Evolutionary conservation across 2,797 vertebrate genomes (phyloP), one percentile per base, ranked within the genome.

Genomic region (Tadarida brasiliensis): DNA sequence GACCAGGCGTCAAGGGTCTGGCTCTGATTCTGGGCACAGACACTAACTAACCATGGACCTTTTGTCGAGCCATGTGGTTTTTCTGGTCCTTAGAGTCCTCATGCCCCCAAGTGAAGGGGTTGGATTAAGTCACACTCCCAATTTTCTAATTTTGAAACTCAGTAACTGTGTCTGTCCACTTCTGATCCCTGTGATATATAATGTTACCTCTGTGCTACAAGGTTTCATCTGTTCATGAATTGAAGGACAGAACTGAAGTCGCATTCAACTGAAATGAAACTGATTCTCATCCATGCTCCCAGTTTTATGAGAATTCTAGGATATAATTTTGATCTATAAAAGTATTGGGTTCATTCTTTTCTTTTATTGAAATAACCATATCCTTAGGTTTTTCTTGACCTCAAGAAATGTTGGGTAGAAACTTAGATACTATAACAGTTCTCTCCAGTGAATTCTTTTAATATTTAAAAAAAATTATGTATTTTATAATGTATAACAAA

Each of bases 341-440:
- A 39, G 26, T 5, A 49, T 22, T 68, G 30, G 47, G 22, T 22
- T 87, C 24, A 33, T 93, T 49, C 67, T 19, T 70, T 88, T 82
- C 28, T 96, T 90, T 76, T 47, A 39, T 57, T 83, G 28, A 86
- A 89, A 44, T 73, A 77, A 49, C 78, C 26, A 14, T 33, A 82
- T 44, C 15, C 24, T 44, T 44, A 77, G 47, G n/a, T 22, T 63
- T 63, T 47, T 90, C 83, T 84, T 16, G 12, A 56, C 51, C 61
- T 54, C 11, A 80, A 77, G 1, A 5, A 24, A 12, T 51, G 14
- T 78, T 82, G 33, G 51, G 11, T 70, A 51, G 81, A 90, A 92
- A 68, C 47, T 63, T 71, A n/a, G 28, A 54, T 74, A 54, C 47
- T 54, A 39, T 12, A 76, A 73, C 9, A 68, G 2, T 95, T 94